Percentiles rank a stretch among this genome's conserved stretches.
phyloP scores from a whole-genome alignment of 2,888 invertebrate species.

The Blera fallax region DNA sequence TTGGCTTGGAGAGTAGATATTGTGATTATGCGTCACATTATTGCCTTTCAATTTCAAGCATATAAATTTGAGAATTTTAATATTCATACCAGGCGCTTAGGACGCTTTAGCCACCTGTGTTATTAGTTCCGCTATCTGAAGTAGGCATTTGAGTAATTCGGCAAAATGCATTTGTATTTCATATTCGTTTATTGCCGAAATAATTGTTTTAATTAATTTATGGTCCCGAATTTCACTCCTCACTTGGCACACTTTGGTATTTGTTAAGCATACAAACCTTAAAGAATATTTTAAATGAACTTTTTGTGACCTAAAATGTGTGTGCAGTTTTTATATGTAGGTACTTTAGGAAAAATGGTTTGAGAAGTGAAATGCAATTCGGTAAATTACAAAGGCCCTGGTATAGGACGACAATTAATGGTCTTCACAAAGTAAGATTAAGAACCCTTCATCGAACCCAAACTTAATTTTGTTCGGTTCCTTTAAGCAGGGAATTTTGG shows the following conservation, averaged over 20 bases:
- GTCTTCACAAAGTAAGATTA: too few species aligned
- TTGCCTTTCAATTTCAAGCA: background rate
- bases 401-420: too few species aligned
- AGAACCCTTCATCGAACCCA: too few species aligned
- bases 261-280: constrained; percentile 10
- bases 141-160: constrained; percentile 32
- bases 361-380: background rate
- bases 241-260: constrained; percentile 36
- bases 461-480: too few species aligned
- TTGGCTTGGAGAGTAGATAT: constrained; percentile 1
- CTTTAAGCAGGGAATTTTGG: too few species aligned
- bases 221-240: constrained; percentile 56
- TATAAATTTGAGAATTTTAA: constrained; percentile 37
- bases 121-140: constrained; percentile 48
- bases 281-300: background rate
- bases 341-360: background rate
- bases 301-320: background rate
- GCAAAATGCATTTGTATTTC: constrained; percentile 35
- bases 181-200: constrained; percentile 47
- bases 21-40: background rate
- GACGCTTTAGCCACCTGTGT: background rate
- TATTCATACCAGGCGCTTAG: constrained; percentile 33
- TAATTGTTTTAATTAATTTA: constrained; percentile 36
- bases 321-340: background rate
- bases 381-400: too few species aligned